Evolutionary conservation across 2,888 invertebrate genomes (phyloP), one percentile per base, ranked within the genome.

Genomic region (Neelides folsomi): DNA sequence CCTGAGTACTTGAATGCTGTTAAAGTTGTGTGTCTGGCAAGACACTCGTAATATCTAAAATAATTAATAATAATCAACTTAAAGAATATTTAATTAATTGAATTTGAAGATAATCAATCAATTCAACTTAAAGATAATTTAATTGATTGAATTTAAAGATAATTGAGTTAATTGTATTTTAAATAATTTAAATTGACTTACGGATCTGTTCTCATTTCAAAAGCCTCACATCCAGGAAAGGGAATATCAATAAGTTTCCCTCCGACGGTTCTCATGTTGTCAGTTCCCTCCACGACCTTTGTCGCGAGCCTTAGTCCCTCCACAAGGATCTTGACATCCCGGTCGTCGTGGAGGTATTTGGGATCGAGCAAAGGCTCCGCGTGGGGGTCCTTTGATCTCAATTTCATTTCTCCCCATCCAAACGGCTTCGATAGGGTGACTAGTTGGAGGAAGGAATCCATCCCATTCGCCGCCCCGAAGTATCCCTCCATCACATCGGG

Each of bases 1-100:
- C 55, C 57, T 8, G 56, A 53, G 47, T 57, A 59, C 35, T 59
- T 62, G 47, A 55, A 59, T 1, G 62, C 62, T 9, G 59, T 59
- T 2, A 57, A 15, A 0, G 62, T 59, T 8, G 49, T 44, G 40
- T 56, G 53, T 15, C 62, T 47, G 0, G 54, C 58, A 1, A 59
- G 40, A 47, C 62, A 62, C 42, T 55, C 58, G 35, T 51, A 62
- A 43, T 62, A 27, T 27, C 27, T 27, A 27, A 27, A 27, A 27
- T 27, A 5, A 27, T 27, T 27, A 27, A 27, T 27, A 5, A 27
- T 27, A 5, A 5, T 27, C 27, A 27, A 27, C 7, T 5, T 27
- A 27, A 27, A 5, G 3, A 27, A 27, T 27, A 7, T 5, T 27
- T 27, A 7, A 5, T 27, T 5, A 27, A 27, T 5, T 27, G 7